Conservation (phyloP, 2,113 vertebrate species). For the Sardina pilchardus region DNA sequence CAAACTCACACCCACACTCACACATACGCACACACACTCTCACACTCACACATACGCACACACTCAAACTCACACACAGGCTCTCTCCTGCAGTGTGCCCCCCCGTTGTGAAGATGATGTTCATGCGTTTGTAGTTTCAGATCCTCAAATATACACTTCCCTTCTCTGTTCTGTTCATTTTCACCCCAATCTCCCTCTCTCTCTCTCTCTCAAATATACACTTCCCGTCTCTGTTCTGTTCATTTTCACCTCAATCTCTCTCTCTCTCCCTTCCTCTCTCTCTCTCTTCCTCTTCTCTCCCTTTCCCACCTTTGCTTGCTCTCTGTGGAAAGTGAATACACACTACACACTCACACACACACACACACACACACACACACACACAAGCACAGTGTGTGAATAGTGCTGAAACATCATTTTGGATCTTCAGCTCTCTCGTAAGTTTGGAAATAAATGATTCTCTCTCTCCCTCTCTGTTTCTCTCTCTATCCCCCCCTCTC, state of each 20-base stretch:
- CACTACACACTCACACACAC: too few species aligned
- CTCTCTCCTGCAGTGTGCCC: not conserved
- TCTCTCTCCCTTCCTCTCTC: not conserved
- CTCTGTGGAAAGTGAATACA: not conserved
- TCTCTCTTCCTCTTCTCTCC: not conserved
- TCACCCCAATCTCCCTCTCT: not conserved
- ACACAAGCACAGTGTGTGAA: too few species aligned
- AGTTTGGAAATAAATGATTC: not conserved
- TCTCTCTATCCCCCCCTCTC: not conserved
- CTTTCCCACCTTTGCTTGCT: not conserved
- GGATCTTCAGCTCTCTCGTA: not conserved
- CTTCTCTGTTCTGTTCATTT: not conserved
- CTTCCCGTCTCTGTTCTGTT: not conserved
- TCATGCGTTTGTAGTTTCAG: not conserved
- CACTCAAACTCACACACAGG: not conserved
- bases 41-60: not conserved
- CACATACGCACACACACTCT: not conserved
- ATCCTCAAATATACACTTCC: not conserved
- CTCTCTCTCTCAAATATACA: too few species aligned
- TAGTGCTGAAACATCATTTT: slow-evolving; percentile 7
- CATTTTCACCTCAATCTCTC: too few species aligned
- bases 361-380: too few species aligned
- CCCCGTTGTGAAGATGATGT: not conserved
- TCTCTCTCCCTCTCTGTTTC: not conserved
- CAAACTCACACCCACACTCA: not conserved